Evolutionary conservation across 2,888 invertebrate species (phyloP).

Genomic region (Tuta absoluta): DNA sequence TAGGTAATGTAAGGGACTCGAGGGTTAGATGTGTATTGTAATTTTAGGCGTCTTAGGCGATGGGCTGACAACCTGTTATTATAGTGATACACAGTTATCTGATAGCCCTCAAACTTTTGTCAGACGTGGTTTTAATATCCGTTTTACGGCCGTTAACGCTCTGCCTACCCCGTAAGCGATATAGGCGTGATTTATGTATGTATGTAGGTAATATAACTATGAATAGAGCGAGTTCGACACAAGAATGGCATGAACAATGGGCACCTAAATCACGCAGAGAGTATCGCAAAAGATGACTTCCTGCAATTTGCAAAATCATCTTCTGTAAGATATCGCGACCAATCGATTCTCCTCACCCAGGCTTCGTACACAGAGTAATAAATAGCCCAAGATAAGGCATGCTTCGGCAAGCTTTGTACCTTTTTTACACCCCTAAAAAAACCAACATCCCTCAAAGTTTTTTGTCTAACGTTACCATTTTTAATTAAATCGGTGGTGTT

Average conservation of each 20-base stretch:
- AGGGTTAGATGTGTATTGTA: too few relatives aligned
- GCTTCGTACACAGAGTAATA: conserved; percentile 50
- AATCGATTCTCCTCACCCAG: conserved; percentile 59
- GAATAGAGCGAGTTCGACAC: neutral
- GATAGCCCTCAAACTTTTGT: too few relatives aligned
- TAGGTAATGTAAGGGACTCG: too few relatives aligned
- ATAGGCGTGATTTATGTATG: neutral
- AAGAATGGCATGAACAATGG: neutral
- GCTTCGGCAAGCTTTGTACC: conserved; percentile 60
- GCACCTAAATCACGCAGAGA: neutral
- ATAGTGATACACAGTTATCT: too few relatives aligned
- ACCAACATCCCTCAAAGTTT: conserved; percentile 54
- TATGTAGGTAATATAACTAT: neutral
- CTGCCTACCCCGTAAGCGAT: too few relatives aligned
- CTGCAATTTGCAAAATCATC: conserved; percentile 27
- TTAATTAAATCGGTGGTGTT: conserved; percentile 67
- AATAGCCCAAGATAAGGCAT: conserved; percentile 61
- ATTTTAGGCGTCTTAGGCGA: too few relatives aligned
- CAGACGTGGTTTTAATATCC: too few relatives aligned
- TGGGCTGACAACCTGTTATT: too few relatives aligned
- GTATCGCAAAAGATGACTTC: neutral
- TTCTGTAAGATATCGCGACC: conserved; percentile 25
- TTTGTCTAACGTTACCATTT: conserved; percentile 65
- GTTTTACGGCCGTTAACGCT: too few relatives aligned
- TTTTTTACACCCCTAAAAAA: conserved; percentile 56